Conservation (phyloP, 2,113 vertebrate species). For the Microtus pennsylvanicus region DNA sequence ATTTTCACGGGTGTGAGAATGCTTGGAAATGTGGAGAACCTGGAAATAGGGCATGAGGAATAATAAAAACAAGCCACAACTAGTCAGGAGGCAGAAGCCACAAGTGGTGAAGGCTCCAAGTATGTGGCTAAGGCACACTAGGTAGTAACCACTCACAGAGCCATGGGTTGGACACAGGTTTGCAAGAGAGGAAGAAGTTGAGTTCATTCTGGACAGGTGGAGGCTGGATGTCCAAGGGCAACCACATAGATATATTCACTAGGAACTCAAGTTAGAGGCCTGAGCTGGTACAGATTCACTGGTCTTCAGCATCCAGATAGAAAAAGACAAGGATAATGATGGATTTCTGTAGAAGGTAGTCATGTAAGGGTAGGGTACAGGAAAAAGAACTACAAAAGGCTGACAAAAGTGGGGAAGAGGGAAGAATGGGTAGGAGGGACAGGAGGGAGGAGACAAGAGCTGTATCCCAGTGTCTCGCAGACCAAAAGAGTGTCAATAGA, state of each 20-base stretch:
- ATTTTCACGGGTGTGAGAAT: not conserved
- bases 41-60: not conserved
- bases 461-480: not conserved
- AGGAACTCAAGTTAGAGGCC: constrained; percentile 11
- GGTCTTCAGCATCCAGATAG: not conserved
- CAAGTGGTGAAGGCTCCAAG: not conserved
- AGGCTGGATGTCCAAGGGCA: not conserved
- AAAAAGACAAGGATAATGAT: constrained; percentile 13
- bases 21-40: not conserved
- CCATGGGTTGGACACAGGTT: not conserved
- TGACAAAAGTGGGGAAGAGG: not conserved
- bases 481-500: not conserved
- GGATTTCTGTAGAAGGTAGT: not conserved
- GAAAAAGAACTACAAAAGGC: not conserved
- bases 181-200: not conserved
- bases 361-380: not conserved
- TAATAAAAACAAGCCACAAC: not conserved
- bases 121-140: not conserved
- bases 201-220: not conserved
- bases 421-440: not conserved
- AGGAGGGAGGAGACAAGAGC: not conserved
- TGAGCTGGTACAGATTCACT: not conserved
- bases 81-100: not conserved
- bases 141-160: not conserved
- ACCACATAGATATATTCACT: not conserved